Conservation (phyloP, 2,888 invertebrate species). For the Drosophila trichaetosa region DNA sequence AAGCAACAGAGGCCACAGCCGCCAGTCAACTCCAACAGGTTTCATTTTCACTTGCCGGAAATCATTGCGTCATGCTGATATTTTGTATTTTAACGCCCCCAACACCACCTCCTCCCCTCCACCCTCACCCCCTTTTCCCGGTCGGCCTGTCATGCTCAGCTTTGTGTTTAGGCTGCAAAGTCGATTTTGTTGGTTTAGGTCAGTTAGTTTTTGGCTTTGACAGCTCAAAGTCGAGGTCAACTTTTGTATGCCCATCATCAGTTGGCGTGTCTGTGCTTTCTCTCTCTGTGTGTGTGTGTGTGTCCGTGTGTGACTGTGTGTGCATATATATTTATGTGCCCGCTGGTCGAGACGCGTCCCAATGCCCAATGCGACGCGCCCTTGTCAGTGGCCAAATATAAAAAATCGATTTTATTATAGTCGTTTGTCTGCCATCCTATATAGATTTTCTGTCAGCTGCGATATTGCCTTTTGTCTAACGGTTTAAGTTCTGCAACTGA, state of each 20-base stretch:
- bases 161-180: constrained; percentile 73
- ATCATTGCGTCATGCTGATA: constrained; percentile 84
- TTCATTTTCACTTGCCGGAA: constrained; percentile 81
- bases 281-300: constrained; percentile 23
- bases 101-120: not conserved
- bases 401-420: constrained; percentile 79
- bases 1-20: constrained; percentile 29
- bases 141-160: constrained; percentile 65
- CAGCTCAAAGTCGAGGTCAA: constrained; percentile 84
- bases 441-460: constrained; percentile 75
- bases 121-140: not conserved
- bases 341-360: constrained; percentile 62
- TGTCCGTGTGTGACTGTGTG: constrained; percentile 21
- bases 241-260: constrained; percentile 79
- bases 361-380: constrained; percentile 62
- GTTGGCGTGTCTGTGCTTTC: constrained; percentile 46
- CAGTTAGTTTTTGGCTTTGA: constrained; percentile 83
- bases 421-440: constrained; percentile 62
- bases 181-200: constrained; percentile 82
- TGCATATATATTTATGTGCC: constrained; percentile 65
- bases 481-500: constrained; percentile 37
- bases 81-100: constrained; percentile 82
- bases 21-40: constrained; percentile 70
- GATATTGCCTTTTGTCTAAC: constrained; percentile 64
- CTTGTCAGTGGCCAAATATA: constrained; percentile 71